phyloP scores from a whole-genome alignment of 1,140 invertebrate species.

The Rhopalosiphum padi region DNA sequence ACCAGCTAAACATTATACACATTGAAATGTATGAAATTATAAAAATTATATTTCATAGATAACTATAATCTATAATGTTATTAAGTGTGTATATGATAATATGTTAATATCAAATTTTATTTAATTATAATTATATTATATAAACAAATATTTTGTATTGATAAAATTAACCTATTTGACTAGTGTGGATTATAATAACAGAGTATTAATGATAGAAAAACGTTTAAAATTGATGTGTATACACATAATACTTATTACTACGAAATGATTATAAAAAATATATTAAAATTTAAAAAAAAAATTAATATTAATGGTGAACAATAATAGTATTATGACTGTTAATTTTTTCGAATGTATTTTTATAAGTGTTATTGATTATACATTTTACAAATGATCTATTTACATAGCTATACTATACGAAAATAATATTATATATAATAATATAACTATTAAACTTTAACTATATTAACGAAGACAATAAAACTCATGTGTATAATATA shows the following conservation, averaged over 20 bases:
- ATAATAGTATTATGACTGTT: background rate
- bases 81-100: background rate
- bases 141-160: background rate
- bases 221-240: background rate
- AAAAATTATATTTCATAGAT: background rate
- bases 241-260: background rate
- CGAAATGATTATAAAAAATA: background rate
- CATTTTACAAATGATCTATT: background rate
- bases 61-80: background rate
- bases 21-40: background rate
- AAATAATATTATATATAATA: no score
- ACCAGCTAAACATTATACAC: background rate
- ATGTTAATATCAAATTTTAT: background rate
- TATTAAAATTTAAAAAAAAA: background rate
- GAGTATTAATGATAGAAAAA: background rate
- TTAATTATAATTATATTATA: background rate
- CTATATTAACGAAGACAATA: background rate
- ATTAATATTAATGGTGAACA: background rate
- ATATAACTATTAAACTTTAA: no score
- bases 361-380: background rate
- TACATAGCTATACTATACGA: background rate
- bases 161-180: background rate
- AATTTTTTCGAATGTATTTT: background rate
- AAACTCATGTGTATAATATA: background rate
- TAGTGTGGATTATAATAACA: background rate